These are phyloP conservation scores for Acanthopleura granulata DNA, from an alignment of 2,888 invertebrate genomes.

Conservation along the genomic window DNA sequence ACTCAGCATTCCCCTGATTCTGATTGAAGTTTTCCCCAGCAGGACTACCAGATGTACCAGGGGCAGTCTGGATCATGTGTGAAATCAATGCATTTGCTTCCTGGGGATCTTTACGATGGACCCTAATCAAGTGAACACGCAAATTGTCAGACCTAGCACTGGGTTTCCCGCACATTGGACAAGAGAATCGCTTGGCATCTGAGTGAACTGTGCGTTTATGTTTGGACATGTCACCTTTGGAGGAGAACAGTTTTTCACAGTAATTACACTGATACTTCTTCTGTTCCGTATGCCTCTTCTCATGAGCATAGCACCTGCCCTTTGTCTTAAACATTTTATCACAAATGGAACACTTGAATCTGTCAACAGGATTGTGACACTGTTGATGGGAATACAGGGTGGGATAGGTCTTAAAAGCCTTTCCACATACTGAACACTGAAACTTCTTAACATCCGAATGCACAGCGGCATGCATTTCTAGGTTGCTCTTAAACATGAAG, in stretches of 20 bases:
- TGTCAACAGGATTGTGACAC: conserved; percentile 52
- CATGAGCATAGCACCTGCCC: conserved; percentile 57
- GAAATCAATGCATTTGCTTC: neutral
- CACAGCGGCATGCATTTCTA: conserved; percentile 56
- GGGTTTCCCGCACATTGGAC: conserved; percentile 59
- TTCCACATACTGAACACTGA: conserved; percentile 53
- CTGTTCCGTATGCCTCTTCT: conserved; percentile 50
- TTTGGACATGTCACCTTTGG: conserved; percentile 62
- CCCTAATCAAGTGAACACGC: conserved; percentile 52
- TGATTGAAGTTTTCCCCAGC: too few species aligned
- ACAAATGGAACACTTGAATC: conserved; percentile 52
- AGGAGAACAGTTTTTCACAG: conserved; percentile 60
- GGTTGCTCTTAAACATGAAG: conserved; percentile 58
- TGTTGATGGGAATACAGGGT: conserved; percentile 61
- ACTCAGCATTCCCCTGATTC: too few species aligned
- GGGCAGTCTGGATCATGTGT: too few species aligned
- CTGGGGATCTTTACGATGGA: conserved; percentile 24
- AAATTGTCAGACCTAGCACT: conserved; percentile 58
- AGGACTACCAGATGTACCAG: too few species aligned
- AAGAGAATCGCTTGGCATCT: conserved; percentile 52
- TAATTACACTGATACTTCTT: conserved; percentile 50
- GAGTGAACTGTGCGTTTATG: conserved; percentile 60
- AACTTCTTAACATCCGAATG: conserved; percentile 52
- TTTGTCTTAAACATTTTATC: conserved; percentile 61
- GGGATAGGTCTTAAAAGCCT: conserved; percentile 60